These are phyloP conservation scores for Mormyrus lacerda DNA, from an alignment of 2,113 vertebrate genomes.

Conservation along the genomic window DNA sequence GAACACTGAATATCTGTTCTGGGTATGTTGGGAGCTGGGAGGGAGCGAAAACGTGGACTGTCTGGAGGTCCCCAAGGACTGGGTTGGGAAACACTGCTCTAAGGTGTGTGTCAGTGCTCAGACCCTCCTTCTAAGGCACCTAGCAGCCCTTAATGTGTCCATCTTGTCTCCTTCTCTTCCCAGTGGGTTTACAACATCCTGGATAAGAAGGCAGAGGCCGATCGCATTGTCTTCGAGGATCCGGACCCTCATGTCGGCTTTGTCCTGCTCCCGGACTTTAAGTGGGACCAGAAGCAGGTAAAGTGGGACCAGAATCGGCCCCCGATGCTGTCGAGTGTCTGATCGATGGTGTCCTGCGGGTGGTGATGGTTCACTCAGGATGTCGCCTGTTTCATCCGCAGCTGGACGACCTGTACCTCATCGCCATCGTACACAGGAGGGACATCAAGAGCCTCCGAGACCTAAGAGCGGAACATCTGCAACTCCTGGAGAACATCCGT, in stretches of 20 bases:
- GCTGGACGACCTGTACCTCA: conserved; percentile 85
- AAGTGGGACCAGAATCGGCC: conserved; percentile 8
- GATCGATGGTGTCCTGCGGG: neutral
- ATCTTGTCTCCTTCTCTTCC: neutral
- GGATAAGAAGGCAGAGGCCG: conserved; percentile 87
- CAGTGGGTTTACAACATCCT: conserved; percentile 97
- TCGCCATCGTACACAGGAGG: conserved; percentile 72
- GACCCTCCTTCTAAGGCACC: neutral
- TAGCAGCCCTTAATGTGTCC: neutral
- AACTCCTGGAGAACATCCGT: conserved; percentile 73
- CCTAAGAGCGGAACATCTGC: conserved; percentile 73
- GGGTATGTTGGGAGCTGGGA: neutral
- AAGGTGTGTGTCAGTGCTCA: neutral
- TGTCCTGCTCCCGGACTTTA: conserved; percentile 86
- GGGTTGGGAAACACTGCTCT: neutral
- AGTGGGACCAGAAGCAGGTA: conserved; percentile 96
- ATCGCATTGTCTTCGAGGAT: conserved; percentile 81
- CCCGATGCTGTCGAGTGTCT: neutral
- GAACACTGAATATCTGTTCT: neutral
- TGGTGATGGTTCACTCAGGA: neutral
- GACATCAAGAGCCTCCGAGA: conserved; percentile 76
- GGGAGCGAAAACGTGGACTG: neutral
- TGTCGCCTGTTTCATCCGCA: conserved; percentile 38
- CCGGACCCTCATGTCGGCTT: conserved; percentile 74
- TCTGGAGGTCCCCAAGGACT: neutral